phyloP scores from a whole-genome alignment of 2,888 invertebrate genomes.

The Acanthopleura granulata region DNA sequence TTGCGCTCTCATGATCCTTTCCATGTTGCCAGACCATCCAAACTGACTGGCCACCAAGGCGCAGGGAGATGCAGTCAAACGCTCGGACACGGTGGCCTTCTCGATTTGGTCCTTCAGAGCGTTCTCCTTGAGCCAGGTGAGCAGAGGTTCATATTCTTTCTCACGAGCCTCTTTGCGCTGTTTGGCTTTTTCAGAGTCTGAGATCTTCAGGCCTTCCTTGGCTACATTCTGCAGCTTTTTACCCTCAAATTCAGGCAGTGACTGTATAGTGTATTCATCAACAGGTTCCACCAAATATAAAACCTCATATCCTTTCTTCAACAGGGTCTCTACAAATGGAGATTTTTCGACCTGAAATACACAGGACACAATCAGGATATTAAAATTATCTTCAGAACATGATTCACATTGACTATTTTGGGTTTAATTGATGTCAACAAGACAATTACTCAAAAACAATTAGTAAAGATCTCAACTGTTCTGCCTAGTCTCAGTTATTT shows the following conservation, averaged over 20 bases:
- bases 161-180: slow-evolving; percentile 80
- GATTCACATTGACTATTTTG: no score
- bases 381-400: no score
- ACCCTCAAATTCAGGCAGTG: slow-evolving; percentile 97
- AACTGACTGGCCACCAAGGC: slow-evolving; percentile 96
- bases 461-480: no score
- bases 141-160: slow-evolving; percentile 87
- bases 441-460: no score
- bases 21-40: slow-evolving; percentile 99
- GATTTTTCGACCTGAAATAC: slow-evolving; percentile 77
- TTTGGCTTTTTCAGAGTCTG: slow-evolving; percentile 79
- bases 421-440: no score
- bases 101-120: slow-evolving; percentile 81
- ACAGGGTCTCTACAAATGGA: slow-evolving; percentile 94
- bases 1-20: slow-evolving; percentile 88
- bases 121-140: slow-evolving; percentile 88
- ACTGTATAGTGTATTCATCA: slow-evolving; percentile 97
- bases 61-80: slow-evolving; percentile 92
- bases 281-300: slow-evolving; percentile 95
- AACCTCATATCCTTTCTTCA: slow-evolving; percentile 95
- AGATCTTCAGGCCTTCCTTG: slow-evolving; percentile 93
- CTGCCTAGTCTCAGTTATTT: no score
- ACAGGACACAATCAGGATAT: slow-evolving; percentile 3
- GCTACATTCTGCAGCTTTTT: slow-evolving; percentile 98
- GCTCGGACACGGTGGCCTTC: slow-evolving; percentile 88